Evolutionary conservation across 2,797 vertebrate genomes (phyloP).

Genomic region (Bucorvus abyssinicus): DNA sequence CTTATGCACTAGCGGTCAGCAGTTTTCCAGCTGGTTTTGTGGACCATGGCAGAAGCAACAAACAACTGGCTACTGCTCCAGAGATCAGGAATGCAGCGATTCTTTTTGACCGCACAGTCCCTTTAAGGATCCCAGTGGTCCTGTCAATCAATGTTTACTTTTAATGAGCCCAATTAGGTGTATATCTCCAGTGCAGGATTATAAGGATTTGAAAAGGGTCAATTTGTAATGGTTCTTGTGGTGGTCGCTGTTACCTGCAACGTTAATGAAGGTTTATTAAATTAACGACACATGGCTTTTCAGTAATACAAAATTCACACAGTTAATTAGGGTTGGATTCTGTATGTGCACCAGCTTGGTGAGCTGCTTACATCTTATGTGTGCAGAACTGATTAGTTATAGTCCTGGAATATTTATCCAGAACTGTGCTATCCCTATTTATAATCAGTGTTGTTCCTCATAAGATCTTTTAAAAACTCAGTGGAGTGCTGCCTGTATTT

Average conservation of each 20-base stretch:
- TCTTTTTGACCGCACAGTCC: neutral
- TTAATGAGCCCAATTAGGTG: constrained; percentile 54
- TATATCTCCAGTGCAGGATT: constrained; percentile 24
- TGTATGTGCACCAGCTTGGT: neutral
- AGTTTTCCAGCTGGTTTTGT: neutral
- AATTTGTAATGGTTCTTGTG: constrained; percentile 19
- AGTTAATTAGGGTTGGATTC: neutral
- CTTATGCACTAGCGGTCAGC: neutral
- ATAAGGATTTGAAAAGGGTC: constrained; percentile 30
- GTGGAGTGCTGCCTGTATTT: neutral
- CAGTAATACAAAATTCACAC: neutral
- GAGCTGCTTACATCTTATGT: neutral
- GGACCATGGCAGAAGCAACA: neutral
- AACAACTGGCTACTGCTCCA: neutral
- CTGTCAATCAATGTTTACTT: constrained; percentile 34
- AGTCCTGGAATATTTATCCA: neutral
- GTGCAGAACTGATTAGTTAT: neutral
- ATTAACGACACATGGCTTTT: constrained; percentile 18
- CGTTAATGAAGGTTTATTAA: constrained; percentile 53
- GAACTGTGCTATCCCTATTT: neutral
- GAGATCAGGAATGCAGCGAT: neutral
- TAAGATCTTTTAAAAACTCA: neutral
- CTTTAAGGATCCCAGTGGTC: neutral
- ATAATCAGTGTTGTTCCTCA: neutral
- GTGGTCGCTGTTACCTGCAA: neutral